A percentile compares a stretch with the other conserved stretches of the same genome.
These are phyloP conservation scores for Amphipyra tragopoginis DNA, from an alignment of 2,888 invertebrate species.

Conservation along the genomic window DNA sequence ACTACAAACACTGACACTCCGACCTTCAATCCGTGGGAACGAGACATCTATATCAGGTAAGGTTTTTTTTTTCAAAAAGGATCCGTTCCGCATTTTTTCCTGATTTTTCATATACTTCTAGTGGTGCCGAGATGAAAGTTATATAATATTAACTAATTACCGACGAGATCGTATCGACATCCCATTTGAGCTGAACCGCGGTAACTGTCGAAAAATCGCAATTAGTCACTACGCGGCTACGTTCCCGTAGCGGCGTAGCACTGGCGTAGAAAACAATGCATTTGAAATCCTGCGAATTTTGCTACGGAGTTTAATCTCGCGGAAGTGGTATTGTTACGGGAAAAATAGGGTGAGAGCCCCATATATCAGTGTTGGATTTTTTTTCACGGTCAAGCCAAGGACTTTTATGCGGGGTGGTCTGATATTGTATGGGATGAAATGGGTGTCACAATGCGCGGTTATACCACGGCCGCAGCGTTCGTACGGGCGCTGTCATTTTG, in stretches of 20 bases:
- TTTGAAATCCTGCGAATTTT: slow-evolving; percentile 48
- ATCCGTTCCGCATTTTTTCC: slow-evolving; percentile 41
- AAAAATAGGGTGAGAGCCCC: slow-evolving; percentile 13
- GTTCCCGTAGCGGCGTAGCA: slow-evolving; percentile 59
- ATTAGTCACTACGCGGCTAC: slow-evolving; percentile 61
- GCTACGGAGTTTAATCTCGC: slow-evolving; percentile 42
- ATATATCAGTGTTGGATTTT: slow-evolving; percentile 32
- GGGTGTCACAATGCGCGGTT: slow-evolving; percentile 60
- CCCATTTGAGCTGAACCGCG: slow-evolving; percentile 38
- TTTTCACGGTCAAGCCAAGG: slow-evolving; percentile 86
- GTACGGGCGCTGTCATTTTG: slow-evolving; percentile 68
- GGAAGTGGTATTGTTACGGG: slow-evolving; percentile 46
- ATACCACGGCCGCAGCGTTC: slow-evolving; percentile 59
- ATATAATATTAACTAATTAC: slow-evolving; percentile 59
- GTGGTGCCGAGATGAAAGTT: slow-evolving; percentile 43
- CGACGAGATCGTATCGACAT: slow-evolving; percentile 43
- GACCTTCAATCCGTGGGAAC: slow-evolving; percentile 88
- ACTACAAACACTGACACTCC: slow-evolving; percentile 76
- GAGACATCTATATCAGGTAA: slow-evolving; percentile 87
- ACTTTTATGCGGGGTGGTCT: slow-evolving; percentile 63
- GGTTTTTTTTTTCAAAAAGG: slow-evolving; percentile 68
- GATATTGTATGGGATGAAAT: slow-evolving; percentile 41
- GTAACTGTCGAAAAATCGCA: slow-evolving; percentile 46
- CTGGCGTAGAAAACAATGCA: slow-evolving; percentile 61
- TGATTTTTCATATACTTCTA: slow-evolving; percentile 11